A percentile compares a stretch with the other conserved stretches of the same genome.
These are phyloP conservation scores for Anoplolepis gracilipes DNA, from an alignment of 1,140 invertebrate species.

Conservation along the genomic window DNA sequence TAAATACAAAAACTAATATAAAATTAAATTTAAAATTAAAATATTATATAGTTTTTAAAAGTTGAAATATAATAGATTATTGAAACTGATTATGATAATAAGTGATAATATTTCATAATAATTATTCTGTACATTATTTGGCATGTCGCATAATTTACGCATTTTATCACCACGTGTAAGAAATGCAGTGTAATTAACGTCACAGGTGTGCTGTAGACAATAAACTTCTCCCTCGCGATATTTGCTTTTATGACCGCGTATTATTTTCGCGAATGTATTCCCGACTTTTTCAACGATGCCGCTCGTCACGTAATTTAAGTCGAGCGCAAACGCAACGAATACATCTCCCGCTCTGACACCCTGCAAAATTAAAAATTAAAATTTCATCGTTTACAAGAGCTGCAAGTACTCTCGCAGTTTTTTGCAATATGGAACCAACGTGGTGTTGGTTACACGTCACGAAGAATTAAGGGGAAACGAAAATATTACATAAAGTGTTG, in stretches of 20 bases:
- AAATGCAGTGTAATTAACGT: conserved; percentile 53
- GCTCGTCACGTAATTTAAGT: conserved; percentile 67
- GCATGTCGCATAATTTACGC: not conserved
- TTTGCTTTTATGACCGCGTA: conserved; percentile 62
- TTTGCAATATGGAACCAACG: conserved; percentile 23
- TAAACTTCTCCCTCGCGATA: conserved; percentile 46
- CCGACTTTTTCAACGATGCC: conserved; percentile 50
- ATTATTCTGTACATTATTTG: not conserved
- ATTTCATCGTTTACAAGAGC: conserved; percentile 70
- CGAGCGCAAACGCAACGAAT: not conserved
- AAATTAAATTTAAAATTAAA: not conserved
- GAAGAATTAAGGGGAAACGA: conserved; percentile 62
- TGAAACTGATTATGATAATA: not conserved
- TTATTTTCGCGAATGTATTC: conserved; percentile 56
- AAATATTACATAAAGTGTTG: conserved; percentile 49
- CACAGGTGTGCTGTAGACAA: conserved; percentile 32
- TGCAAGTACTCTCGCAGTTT: conserved; percentile 32
- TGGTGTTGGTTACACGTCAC: conserved; percentile 44
- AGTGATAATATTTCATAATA: not conserved
- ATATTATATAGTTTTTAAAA: not conserved
- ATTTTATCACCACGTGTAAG: conserved; percentile 35
- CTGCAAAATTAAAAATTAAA: conserved; percentile 72
- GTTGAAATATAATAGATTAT: no score
- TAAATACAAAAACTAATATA: not conserved
- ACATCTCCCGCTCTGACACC: conserved; percentile 42